Evolutionary conservation across 2,113 vertebrate genomes (phyloP).

Genomic region (Chiloscyllium plagiosum): DNA sequence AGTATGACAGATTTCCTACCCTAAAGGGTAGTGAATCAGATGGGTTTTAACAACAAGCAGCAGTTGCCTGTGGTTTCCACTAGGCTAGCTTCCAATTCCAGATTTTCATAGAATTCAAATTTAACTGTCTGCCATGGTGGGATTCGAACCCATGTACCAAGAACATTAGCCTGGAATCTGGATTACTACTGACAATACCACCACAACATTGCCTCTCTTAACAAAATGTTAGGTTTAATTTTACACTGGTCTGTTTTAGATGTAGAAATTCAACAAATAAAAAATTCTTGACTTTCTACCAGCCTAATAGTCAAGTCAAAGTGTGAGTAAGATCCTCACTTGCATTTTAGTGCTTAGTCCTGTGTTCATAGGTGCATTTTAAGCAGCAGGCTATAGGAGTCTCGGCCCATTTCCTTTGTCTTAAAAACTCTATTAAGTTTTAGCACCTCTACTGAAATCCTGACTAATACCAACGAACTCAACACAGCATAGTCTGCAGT

Average conservation of each 20-base stretch:
- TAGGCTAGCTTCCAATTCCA: no score
- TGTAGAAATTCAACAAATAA: neutral
- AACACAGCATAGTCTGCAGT: neutral
- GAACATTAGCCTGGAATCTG: no score
- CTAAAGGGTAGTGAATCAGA: no score
- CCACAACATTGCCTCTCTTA: no score
- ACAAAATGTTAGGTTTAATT: neutral
- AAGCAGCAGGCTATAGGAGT: neutral
- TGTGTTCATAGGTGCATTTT: neutral
- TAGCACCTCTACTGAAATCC: neutral
- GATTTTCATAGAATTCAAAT: no score
- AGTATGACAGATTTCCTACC: no score
- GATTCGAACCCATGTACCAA: no score
- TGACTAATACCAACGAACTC: neutral
- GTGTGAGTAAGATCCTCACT: neutral
- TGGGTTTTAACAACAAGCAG: no score
- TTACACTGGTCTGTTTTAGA: neutral
- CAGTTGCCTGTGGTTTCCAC: no score
- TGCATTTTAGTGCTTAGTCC: neutral
- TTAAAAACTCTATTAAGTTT: neutral
- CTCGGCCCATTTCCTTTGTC: neutral
- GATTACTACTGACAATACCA: no score
- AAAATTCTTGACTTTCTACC: neutral
- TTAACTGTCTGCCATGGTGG: no score
- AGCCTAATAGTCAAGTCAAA: neutral